Base-by-base conservation (phyloP, 2,113 vertebrate genomes). In the Naja naja region DNA sequence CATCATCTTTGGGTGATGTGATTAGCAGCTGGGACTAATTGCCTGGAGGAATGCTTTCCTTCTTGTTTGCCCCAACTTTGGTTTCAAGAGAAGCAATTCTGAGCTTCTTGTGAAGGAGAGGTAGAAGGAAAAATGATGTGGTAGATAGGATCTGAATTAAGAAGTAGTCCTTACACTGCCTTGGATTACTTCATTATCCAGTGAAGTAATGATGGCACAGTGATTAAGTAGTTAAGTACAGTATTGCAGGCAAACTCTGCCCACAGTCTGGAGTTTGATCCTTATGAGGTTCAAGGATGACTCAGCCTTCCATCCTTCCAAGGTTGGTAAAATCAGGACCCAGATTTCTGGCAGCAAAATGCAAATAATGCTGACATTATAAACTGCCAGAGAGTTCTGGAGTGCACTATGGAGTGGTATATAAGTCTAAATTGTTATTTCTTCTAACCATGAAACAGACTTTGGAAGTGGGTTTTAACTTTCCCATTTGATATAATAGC, bases 21-120 rank as follows among this genome's bases (percentile, higher is more conserved):
- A 95, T 95, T 97, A 96, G 93, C 91, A 96, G 93, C 94, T 92
- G 92, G 56, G 93, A 88, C 91, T 96, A 95, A 97, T 96, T 96
- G 95, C 89, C 47, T 93, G 9, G 91, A 94, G 95, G 91, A 96
- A 89, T 0, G 34, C 43, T 96, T 64, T 39, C n/a, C n/a, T 91
- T 92, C 91, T 93, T 53, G 58, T 96, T 91, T n/a, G 69, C 11
- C 49, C 89, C 85, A 89, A 87, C 85, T 45, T 60, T 81, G 87
- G 54, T 39, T 87, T 85, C 93, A 94, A 43, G 93, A 91, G 91
- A 49, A 94, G 43, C 58, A 92, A 49, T 55, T 93, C 92, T 94
- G 94, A 88, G 91, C 92, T 87, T 92, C 95, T 86, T 88, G 85
- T 92, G 55, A 34, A 88, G n/a, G 92, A 92, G 69, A 87, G 43